Percentiles rank a stretch among this genome's conserved stretches.
phyloP scores from a whole-genome alignment of 2,797 vertebrate genomes.

The Rhinophrynus dorsalis region DNA sequence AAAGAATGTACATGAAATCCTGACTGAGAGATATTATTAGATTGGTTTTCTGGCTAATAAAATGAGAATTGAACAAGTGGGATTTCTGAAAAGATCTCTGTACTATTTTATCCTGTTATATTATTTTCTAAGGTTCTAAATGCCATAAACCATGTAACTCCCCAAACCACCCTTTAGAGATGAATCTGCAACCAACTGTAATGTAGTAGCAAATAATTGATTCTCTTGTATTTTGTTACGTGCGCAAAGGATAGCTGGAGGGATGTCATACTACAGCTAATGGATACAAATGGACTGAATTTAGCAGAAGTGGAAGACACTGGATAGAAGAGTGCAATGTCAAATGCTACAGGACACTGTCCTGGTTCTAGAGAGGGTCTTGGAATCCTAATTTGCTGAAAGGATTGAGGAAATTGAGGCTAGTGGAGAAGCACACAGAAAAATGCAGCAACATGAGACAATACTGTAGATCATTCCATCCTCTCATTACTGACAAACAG shows the following conservation, averaged over 20 bases:
- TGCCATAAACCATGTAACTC: constrained; percentile 41
- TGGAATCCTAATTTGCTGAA: constrained; percentile 29
- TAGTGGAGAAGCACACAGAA: too few species aligned
- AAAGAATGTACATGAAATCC: not conserved
- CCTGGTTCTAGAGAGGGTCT: constrained; percentile 16
- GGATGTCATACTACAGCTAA: constrained; percentile 47
- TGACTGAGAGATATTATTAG: constrained; percentile 4
- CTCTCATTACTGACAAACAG: too few species aligned
- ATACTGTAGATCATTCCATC: too few species aligned
- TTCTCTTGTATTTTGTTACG: constrained; percentile 49
- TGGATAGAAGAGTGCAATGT: constrained; percentile 28
- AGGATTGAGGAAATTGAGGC: not conserved
- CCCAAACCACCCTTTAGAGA: constrained; percentile 42
- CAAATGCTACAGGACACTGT: constrained; percentile 38
- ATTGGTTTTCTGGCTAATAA: constrained; percentile 23
- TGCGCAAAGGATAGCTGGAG: constrained; percentile 45
- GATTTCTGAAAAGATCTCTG: constrained; percentile 35
- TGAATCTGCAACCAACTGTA: constrained; percentile 45
- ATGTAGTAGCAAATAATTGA: constrained; percentile 48
- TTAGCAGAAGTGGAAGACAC: constrained; percentile 31
- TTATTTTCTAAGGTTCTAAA: constrained; percentile 41
- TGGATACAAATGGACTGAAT: constrained; percentile 50
- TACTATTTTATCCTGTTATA: constrained; percentile 46
- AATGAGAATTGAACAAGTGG: constrained; percentile 39
- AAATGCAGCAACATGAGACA: too few species aligned